These are phyloP conservation scores for Phocides pigmalion DNA, from an alignment of 1,140 invertebrate genomes.

Conservation along the genomic window DNA sequence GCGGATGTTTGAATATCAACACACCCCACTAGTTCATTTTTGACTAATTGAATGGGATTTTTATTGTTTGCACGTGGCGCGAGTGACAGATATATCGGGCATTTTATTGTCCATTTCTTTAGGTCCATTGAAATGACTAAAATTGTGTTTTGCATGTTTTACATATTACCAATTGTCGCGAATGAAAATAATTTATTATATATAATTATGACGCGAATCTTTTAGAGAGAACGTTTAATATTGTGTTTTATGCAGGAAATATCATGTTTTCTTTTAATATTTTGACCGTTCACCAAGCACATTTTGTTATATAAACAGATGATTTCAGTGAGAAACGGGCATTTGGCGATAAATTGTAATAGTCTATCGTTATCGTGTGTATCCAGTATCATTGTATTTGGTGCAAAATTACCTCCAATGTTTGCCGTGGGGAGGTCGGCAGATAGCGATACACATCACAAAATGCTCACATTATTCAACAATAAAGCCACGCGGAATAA, in stretches of 20 bases:
- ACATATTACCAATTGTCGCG: no score
- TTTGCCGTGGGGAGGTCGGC: slow-evolving; percentile 42
- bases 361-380: slow-evolving; percentile 47
- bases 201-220: no score
- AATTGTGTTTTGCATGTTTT: no score
- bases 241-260: no score
- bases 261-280: no score
- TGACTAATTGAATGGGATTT: slow-evolving; percentile 30
- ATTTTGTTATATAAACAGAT: slow-evolving; percentile 6
- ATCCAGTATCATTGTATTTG: slow-evolving; percentile 42
- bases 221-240: no score
- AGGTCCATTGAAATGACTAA: no score
- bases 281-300: no score
- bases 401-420: slow-evolving; percentile 52
- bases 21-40: slow-evolving; percentile 17
- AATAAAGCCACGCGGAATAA: background rate
- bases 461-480: background rate
- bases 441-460: slow-evolving; percentile 42
- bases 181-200: no score
- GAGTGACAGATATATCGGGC: slow-evolving; percentile 23
- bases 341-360: slow-evolving; percentile 57
- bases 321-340: slow-evolving; percentile 47
- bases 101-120: slow-evolving; percentile 1
- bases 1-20: slow-evolving; percentile 34
- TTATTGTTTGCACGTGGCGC: slow-evolving; percentile 21